A percentile compares a stretch with the other conserved stretches of the same genome.
Evolutionary conservation across 2,888 invertebrate species (phyloP).

Genomic region (Thelaira solivaga): DNA sequence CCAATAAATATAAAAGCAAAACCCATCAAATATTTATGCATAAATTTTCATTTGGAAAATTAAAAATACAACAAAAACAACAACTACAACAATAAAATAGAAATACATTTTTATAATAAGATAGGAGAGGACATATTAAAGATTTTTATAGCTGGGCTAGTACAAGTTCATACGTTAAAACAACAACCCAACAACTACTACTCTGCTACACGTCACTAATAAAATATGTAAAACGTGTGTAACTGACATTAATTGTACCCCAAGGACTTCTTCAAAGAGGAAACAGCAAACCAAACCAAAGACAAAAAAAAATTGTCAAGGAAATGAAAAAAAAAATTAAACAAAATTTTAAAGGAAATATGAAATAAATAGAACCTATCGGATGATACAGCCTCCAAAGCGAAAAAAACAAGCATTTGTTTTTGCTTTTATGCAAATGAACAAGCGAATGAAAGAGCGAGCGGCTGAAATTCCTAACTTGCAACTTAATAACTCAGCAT

Average conservation of each 20-base stretch:
- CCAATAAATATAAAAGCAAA: slow-evolving; percentile 46
- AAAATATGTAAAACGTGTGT: slow-evolving; percentile 63
- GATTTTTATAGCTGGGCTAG: slow-evolving; percentile 56
- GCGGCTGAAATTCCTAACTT: slow-evolving; percentile 35
- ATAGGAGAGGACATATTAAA: slow-evolving; percentile 57
- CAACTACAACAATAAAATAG: background rate
- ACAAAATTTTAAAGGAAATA: too few relatives aligned
- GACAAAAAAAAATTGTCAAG: slow-evolving; percentile 15
- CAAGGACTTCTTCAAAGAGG: slow-evolving; percentile 47
- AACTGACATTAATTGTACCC: slow-evolving; percentile 62
- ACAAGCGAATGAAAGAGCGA: too few relatives aligned
- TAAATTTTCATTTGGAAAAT: slow-evolving; percentile 58
- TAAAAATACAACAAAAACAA: slow-evolving; percentile 13
- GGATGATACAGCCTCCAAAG: background rate
- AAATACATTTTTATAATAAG: slow-evolving; percentile 21
- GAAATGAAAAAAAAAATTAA: slow-evolving; percentile 30
- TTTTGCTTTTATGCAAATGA: slow-evolving; percentile 57
- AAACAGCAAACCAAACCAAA: slow-evolving; percentile 29
- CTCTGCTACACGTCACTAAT: slow-evolving; percentile 40
- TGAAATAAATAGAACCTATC: slow-evolving; percentile 51
- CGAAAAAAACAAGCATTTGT: too few relatives aligned
- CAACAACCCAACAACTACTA: slow-evolving; percentile 1
- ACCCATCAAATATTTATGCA: slow-evolving; percentile 58
- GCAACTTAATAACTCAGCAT: slow-evolving; percentile 59
- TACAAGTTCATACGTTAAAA: too few relatives aligned